phyloP scores from a whole-genome alignment of 2,113 vertebrate species.

The Cnemophilus loriae region DNA sequence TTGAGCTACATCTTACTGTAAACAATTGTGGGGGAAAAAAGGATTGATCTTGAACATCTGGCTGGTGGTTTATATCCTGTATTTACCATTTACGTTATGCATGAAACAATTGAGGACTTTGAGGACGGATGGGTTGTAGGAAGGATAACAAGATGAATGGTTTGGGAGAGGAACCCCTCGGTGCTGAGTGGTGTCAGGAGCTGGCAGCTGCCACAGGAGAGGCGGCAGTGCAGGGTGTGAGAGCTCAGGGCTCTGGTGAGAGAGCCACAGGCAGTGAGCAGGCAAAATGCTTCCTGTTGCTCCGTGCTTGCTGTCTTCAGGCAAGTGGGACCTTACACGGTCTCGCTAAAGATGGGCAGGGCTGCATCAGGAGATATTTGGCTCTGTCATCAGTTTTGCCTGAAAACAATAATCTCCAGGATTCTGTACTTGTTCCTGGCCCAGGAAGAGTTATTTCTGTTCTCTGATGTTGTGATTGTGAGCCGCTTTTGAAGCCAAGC shows the following conservation, averaged over 20 bases:
- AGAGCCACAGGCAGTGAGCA: background rate
- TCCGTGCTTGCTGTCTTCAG: background rate
- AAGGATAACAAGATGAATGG: background rate
- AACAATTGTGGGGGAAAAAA: rapidly evolving
- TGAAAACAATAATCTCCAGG: background rate
- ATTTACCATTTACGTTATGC: background rate
- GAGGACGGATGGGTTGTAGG: background rate
- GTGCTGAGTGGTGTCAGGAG: background rate
- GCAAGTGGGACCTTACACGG: background rate
- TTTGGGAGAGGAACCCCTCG: background rate
- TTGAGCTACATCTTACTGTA: background rate
- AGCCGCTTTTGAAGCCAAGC: constrained; percentile 17
- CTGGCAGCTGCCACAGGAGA: background rate
- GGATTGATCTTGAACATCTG: background rate
- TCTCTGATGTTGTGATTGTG: background rate
- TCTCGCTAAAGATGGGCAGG: background rate
- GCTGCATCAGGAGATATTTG: background rate
- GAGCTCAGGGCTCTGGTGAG: background rate
- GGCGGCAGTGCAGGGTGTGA: background rate
- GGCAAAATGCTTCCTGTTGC: background rate
- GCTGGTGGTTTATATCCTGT: background rate
- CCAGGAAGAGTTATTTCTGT: background rate
- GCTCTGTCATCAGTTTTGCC: background rate
- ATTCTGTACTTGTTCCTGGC: background rate
- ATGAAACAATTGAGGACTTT: background rate